Conservation (phyloP, 2,797 vertebrate genomes). For the Passerculus sandwichensis region DNA sequence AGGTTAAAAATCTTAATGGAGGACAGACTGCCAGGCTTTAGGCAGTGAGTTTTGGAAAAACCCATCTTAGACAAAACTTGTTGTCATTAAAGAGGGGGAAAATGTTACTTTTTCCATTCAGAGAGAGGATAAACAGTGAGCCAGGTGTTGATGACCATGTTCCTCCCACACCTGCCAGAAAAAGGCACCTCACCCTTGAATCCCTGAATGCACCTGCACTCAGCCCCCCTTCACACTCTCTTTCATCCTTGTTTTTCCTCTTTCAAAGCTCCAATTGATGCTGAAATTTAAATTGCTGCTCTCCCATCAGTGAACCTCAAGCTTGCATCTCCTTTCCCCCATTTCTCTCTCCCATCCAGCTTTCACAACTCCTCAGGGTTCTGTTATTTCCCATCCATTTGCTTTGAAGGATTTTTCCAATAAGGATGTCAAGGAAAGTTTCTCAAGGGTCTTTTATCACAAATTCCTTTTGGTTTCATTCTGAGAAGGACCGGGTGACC, state of each 20-base stretch:
- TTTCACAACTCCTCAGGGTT: background rate
- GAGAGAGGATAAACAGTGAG: background rate
- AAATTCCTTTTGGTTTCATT: conserved; percentile 44
- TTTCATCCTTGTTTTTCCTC: background rate
- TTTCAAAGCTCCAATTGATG: background rate
- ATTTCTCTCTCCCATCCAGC: background rate
- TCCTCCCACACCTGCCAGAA: background rate
- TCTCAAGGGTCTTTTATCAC: conserved; percentile 29
- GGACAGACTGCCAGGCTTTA: background rate
- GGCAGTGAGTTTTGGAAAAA: background rate
- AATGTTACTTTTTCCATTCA: background rate
- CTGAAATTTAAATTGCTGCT: background rate
- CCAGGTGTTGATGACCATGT: background rate
- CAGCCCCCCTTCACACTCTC: background rate
- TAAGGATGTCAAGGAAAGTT: background rate
- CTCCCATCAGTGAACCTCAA: background rate
- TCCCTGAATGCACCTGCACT: background rate
- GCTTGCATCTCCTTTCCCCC: background rate
- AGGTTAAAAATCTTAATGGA: background rate
- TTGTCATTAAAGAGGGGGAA: background rate
- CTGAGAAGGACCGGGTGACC: background rate
- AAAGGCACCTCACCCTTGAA: background rate
- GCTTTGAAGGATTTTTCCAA: conserved; percentile 43
- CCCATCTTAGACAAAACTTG: background rate
- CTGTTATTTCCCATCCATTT: background rate